Conservation (phyloP, 2,888 invertebrate genomes). For the Trichacis sp. region DNA sequence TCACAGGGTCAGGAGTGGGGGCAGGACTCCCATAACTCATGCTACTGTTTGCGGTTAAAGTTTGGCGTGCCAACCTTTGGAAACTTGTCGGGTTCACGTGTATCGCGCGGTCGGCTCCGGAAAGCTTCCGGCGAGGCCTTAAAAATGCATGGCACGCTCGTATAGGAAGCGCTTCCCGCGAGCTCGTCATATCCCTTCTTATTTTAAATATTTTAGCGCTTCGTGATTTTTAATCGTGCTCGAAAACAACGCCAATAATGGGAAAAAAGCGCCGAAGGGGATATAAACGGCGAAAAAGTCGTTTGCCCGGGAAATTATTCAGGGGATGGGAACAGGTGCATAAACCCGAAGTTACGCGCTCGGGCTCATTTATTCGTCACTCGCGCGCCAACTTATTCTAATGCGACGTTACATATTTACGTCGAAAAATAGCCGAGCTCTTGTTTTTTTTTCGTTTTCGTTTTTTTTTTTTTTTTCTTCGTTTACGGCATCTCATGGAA, state of each 20-base stretch:
- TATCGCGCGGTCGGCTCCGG: slow-evolving; percentile 36
- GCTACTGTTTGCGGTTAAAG: not conserved
- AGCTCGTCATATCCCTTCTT: slow-evolving; percentile 42
- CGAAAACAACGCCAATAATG: not conserved
- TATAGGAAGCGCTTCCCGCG: slow-evolving; percentile 59
- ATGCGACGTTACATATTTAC: slow-evolving; percentile 45
- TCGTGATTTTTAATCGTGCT: not conserved
- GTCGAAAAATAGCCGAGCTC: slow-evolving; percentile 31
- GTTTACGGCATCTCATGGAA: slow-evolving; percentile 22
- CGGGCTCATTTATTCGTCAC: slow-evolving; percentile 44
- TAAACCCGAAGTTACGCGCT: slow-evolving; percentile 36
- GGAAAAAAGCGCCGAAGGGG: too few relatives aligned
- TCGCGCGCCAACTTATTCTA: slow-evolving; percentile 41
- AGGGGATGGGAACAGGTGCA: slow-evolving; percentile 40
- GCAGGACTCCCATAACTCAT: too few relatives aligned
- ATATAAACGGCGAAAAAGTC: slow-evolving; percentile 1
- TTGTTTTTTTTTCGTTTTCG: too few relatives aligned
- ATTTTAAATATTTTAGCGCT: not conserved
- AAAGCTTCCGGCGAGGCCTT: slow-evolving; percentile 44
- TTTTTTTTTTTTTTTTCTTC: slow-evolving; percentile 35
- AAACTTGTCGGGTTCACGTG: slow-evolving; percentile 46
- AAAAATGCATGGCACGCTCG: slow-evolving; percentile 64
- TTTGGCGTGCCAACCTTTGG: slow-evolving; percentile 21
- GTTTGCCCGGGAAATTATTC: slow-evolving; percentile 30
- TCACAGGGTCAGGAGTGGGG: too few relatives aligned